Evolutionary conservation across 2,888 invertebrate genomes (phyloP), one percentile per base, ranked within the genome.

Genomic region (Miltochrista miniata): DNA sequence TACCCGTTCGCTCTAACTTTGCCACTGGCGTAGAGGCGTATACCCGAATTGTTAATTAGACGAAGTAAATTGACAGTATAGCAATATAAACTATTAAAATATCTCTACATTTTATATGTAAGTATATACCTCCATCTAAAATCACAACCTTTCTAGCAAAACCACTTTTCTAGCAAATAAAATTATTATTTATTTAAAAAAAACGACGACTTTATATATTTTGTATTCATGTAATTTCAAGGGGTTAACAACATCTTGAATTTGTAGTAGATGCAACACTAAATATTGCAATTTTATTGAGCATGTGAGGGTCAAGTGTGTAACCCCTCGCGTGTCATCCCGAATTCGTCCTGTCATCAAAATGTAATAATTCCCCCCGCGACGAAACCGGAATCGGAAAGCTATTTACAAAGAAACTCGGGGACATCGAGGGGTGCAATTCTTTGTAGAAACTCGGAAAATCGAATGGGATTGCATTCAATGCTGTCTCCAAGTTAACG

Each of bases 301-400:
- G 65, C 59, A 54, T 51, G 54, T 59, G 47, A 63, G 68, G 84
- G 83, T 83, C 83, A 83, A 85, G 80, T 72, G 71, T 56, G 63
- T 52, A 68, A 65, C 74, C 74, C 68, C 71, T 70, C 68, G 63
- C 60, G 68, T 79, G 82, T 81, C 86, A 81, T 83, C 82, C 81
- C 68, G 76, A 83, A 87, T 89, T 85, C 83, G 85, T 83, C 85
- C 77, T 87, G 89, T 90, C 90, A 90, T 90, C 88, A 83, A 87
- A 89, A 88, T 83, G 87, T 83, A 88, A 87, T 90, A 89, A 87
- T 85, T 82, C 81, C 85, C 83, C 83, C 75, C 68, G 71, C 73
- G 65, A 62, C 64, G 70, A 64, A 65, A 53, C 49, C 48, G 66
- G 63, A 73, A 80, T 86, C 76, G 79, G 76, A 80, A 81, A 81